phyloP scores from a whole-genome alignment of 2,888 invertebrate species.

The Epirrita christyi region DNA sequence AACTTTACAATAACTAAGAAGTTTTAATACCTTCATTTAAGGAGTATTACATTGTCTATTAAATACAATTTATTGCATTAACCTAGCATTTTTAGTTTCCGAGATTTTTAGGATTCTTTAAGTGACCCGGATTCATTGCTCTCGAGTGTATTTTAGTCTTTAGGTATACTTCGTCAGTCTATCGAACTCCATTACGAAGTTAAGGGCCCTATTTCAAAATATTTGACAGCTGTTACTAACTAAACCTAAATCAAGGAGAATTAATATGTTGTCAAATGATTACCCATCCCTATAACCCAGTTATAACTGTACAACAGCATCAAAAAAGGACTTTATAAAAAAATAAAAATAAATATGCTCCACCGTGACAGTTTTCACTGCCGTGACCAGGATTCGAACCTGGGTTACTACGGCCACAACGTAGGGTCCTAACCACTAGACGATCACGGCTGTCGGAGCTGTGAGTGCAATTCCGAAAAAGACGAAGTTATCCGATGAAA shows the following conservation, averaged over 20 bases:
- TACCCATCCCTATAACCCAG: background rate
- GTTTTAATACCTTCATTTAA: no score
- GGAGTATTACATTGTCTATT: no score
- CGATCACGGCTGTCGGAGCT: slow-evolving; percentile 78
- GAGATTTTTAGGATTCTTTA: no score
- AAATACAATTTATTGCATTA: no score
- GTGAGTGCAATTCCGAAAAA: slow-evolving; percentile 22
- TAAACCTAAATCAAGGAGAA: slow-evolving; percentile 1
- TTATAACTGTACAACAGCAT: background rate
- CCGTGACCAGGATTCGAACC: slow-evolving; percentile 85
- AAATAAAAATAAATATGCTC: slow-evolving; percentile 36
- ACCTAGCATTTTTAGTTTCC: no score
- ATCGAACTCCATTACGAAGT: background rate
- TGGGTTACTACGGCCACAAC: slow-evolving; percentile 92
- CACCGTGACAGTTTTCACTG: slow-evolving; percentile 52
- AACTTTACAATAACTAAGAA: no score
- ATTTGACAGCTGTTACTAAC: slow-evolving; percentile 1
- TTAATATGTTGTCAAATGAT: slow-evolving; percentile 1
- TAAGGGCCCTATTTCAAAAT: slow-evolving; percentile 2
- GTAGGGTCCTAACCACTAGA: slow-evolving; percentile 91
- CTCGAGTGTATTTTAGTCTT: background rate
- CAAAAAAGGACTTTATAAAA: background rate
- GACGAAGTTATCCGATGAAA: slow-evolving; percentile 19
- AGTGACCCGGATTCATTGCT: no score
- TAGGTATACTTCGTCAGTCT: background rate